Percentiles rank a stretch among this genome's conserved stretches.
Conservation (phyloP, 2,113 vertebrate species). For the Prolemur simus region DNA sequence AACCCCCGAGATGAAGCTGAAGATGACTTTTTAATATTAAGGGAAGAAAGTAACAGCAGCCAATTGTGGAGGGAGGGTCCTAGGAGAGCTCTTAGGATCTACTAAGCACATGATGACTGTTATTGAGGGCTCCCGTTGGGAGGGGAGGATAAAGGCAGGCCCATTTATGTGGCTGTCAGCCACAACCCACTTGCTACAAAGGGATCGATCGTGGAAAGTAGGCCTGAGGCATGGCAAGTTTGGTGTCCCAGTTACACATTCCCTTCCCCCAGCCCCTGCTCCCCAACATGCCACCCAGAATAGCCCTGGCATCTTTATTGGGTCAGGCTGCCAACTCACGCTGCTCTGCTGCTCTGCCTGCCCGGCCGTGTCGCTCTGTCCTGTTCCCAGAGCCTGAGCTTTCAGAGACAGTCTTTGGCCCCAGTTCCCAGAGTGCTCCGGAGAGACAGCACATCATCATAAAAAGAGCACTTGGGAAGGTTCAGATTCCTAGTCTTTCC, state of each 20-base stretch:
- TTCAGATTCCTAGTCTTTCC: neutral
- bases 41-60: neutral
- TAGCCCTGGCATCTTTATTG: slow-evolving; percentile 51
- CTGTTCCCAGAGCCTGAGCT: neutral
- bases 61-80: neutral
- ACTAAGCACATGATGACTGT: rapidly evolving
- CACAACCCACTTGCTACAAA: neutral
- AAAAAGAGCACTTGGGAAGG: neutral
- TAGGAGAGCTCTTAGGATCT: neutral
- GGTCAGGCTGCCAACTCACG: slow-evolving; percentile 52
- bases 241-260: slow-evolving; percentile 38
- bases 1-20: neutral
- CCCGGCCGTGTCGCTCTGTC: neutral
- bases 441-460: neutral
- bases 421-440: neutral
- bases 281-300: slow-evolving; percentile 42
- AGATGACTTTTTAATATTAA: neutral
- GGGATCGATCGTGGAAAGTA: neutral
- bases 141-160: neutral
- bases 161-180: neutral
- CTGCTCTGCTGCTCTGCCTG: neutral
- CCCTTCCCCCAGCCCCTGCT: neutral
- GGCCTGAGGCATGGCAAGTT: slow-evolving; percentile 29
- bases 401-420: neutral
- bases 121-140: neutral